phyloP scores from a whole-genome alignment of 1,140 invertebrate genomes.

The Megathymus violae region DNA sequence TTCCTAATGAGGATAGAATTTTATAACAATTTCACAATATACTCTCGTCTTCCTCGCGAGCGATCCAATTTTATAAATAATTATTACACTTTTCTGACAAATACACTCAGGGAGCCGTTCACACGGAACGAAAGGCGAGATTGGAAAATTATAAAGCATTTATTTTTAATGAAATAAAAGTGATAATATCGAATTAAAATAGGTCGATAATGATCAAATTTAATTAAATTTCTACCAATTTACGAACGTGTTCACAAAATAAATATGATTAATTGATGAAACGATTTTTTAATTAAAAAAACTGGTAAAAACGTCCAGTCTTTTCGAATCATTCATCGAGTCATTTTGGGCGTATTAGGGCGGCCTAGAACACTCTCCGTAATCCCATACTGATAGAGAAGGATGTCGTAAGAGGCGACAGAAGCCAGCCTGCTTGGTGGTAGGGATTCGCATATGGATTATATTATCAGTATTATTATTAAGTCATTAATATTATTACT shows the following conservation, averaged over 20 bases:
- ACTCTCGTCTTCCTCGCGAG: neutral
- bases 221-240: neutral
- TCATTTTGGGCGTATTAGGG: too few relatives aligned
- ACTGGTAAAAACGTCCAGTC: too few relatives aligned
- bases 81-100: slow-evolving; percentile 22
- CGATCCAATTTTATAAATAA: slow-evolving; percentile 14
- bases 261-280: too few relatives aligned
- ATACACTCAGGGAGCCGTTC: slow-evolving; percentile 20
- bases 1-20: slow-evolving; percentile 42
- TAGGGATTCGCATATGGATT: too few relatives aligned
- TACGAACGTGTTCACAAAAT: neutral
- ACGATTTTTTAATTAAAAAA: too few relatives aligned
- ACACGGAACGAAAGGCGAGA: slow-evolving; percentile 11
- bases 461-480: too few relatives aligned
- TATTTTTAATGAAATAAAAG: slow-evolving; percentile 14
- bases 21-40: slow-evolving; percentile 41
- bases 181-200: neutral
- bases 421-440: too few relatives aligned
- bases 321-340: too few relatives aligned
- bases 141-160: slow-evolving; percentile 25
- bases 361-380: too few relatives aligned
- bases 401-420: too few relatives aligned
- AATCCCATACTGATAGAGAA: too few relatives aligned
- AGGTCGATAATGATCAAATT: slow-evolving; percentile 1
- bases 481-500: too few relatives aligned